These are phyloP conservation scores for Sebastolobus alascanus DNA, from an alignment of 2,797 vertebrate species.

Conservation along the genomic window DNA sequence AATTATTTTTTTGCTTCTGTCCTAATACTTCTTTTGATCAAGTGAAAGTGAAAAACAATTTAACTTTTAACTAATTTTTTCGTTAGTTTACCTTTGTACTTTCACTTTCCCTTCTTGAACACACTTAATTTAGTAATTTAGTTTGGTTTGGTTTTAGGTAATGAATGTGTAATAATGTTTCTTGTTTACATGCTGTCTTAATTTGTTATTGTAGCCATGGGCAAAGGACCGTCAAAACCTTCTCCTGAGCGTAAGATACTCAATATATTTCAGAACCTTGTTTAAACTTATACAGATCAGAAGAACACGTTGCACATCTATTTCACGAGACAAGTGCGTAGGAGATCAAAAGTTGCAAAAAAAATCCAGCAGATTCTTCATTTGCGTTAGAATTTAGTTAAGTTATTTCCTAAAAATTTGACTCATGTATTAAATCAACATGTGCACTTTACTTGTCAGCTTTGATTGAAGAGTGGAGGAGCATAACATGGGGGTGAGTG, in stretches of 20 bases:
- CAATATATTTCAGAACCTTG: not conserved
- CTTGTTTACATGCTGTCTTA: not conserved
- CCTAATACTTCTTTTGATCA: not conserved
- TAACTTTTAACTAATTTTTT: not conserved
- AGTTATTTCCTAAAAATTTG: not conserved
- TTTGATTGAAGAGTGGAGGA: not conserved
- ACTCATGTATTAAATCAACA: not conserved
- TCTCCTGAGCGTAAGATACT: not conserved
- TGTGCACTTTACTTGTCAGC: not conserved
- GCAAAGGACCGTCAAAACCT: rapidly evolving
- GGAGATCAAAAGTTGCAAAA: not conserved
- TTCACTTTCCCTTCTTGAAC: not conserved
- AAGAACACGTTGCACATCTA: not conserved
- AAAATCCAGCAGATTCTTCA: not conserved
- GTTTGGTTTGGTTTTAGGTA: not conserved
- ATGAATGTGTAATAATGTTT: not conserved
- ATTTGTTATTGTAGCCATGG: not conserved
- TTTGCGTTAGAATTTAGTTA: too few relatives aligned
- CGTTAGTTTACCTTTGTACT: not conserved
- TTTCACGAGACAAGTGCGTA: not conserved
- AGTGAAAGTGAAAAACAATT: not conserved
- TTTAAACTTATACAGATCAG: not conserved
- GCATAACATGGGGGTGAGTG: not conserved
- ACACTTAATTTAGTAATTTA: too few relatives aligned
- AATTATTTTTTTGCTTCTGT: not conserved